Base-by-base conservation (phyloP, 2,113 vertebrate genomes). In the Recurvirostra avosetta region DNA sequence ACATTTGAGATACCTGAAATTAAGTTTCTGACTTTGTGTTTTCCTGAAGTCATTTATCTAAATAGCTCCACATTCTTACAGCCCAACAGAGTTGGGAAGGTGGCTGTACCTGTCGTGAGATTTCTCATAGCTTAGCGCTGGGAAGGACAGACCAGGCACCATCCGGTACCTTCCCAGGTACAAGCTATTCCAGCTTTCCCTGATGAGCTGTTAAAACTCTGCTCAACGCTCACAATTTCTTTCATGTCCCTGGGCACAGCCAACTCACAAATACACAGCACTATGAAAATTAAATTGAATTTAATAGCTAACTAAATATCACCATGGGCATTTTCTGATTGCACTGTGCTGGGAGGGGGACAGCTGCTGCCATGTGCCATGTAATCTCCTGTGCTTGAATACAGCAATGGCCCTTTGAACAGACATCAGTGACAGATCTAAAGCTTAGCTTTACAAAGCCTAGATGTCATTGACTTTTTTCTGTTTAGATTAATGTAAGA, bases 251-350 rank as follows among this genome's bases (percentile, higher is more conserved):
- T 66, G 23, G 76, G 73, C 86, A 73, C 50, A 71, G 83, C 25
- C 79, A 80, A 41, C 38, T 94, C 61, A 78, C 91, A 96, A 74
- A 94, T 77, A 94, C 14, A n/a, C 63, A 88, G 75, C 32, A 22
- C 86, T 59, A 81, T 77, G 76, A 92, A 96, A 95, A 91, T 84
- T 74, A 94, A 94, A 94, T 91, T n/a, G 4, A 96, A 91, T 92
- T 86, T 94, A 96, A 96, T 94, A 88, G 89, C 72, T 91, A 83
- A 70, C 72, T 94, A 96, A 97, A 70, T 84, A 80, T 77, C 94
- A 92, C 83, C 82, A 55, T 74, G 96, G 83, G 88, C 83, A 67
- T 96, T 91, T 96, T 80, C 75, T 84, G 72, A 77, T 74, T 80
- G 79, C 56, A 38, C 65, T 55, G 67, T 62, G 38, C 45, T 62